Evolutionary conservation across 2,888 invertebrate genomes (phyloP).

Genomic region (Baronia brevicornis): DNA sequence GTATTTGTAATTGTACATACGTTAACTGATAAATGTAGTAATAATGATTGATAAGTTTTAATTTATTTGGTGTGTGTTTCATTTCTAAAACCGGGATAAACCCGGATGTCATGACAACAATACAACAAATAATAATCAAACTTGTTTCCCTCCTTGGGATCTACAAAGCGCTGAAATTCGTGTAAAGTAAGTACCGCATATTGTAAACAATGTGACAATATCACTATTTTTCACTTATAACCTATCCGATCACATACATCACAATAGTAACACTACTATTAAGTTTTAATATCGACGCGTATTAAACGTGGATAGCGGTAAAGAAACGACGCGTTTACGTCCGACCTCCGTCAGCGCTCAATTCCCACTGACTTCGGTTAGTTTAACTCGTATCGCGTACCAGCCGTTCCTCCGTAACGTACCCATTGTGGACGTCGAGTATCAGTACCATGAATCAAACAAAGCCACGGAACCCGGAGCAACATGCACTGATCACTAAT

Average conservation of each 20-base stretch:
- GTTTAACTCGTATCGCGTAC: constrained; percentile 19
- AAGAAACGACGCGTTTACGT: constrained; percentile 41
- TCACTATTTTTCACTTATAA: constrained; percentile 21
- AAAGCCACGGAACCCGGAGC: constrained; percentile 57
- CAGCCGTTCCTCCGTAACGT: constrained; percentile 16
- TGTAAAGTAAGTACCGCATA: constrained; percentile 38
- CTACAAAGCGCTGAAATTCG: constrained; percentile 40
- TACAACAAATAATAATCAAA: constrained; percentile 67
- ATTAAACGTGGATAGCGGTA: constrained; percentile 34
- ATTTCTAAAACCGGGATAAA: constrained; percentile 22
- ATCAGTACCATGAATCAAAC: constrained; percentile 50
- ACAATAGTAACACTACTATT: constrained; percentile 40
- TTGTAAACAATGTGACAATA: constrained; percentile 34
- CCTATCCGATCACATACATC: constrained; percentile 40
- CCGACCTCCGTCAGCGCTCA: constrained; percentile 41
- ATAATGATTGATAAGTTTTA: too few species aligned
- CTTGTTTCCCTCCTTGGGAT: constrained; percentile 58
- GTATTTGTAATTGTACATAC: too few species aligned
- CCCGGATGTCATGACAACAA: constrained; percentile 67
- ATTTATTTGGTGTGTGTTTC: background rate
- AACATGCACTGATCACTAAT: constrained; percentile 52
- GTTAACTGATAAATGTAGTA: too few species aligned
- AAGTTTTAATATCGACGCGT: constrained; percentile 41
- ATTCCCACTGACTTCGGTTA: constrained; percentile 41
- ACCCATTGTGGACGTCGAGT: constrained; percentile 34